A percentile compares a stretch with the other conserved stretches of the same genome.
These are phyloP conservation scores for Urosaurus nigricauda DNA, from an alignment of 2,797 vertebrate genomes.

Conservation along the genomic window DNA sequence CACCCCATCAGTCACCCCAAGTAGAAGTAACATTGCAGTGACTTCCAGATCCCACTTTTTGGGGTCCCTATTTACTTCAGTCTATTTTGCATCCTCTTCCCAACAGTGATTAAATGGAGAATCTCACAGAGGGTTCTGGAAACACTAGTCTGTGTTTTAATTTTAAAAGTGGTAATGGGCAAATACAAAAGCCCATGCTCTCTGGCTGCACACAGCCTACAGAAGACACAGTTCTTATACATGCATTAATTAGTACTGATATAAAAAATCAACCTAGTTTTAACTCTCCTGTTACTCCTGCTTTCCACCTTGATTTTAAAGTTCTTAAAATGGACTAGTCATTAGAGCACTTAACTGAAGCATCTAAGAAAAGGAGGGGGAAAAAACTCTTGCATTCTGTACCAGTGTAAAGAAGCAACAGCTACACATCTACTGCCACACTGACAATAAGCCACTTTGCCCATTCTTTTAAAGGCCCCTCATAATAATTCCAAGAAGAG, in stretches of 20 bases:
- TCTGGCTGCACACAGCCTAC: no score
- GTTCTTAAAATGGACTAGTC: background rate
- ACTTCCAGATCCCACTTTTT: no score
- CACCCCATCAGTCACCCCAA: no score
- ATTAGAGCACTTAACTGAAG: background rate
- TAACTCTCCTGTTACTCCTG: background rate
- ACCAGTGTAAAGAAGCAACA: constrained; percentile 6
- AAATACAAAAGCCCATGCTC: no score
- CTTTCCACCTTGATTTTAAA: background rate
- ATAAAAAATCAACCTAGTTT: background rate
- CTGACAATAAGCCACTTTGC: background rate
- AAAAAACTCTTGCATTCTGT: background rate
- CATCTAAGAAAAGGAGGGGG: background rate
- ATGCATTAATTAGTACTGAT: accelerated
- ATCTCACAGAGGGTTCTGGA: no score
- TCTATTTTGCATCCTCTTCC: no score
- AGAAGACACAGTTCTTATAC: background rate
- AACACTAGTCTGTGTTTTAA: no score
- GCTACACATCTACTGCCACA: background rate
- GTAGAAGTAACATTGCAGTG: no score
- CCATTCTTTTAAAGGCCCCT: background rate
- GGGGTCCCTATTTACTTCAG: no score
- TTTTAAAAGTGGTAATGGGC: no score
- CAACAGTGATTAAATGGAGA: no score
- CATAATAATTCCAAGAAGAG: constrained; percentile 5